Base-by-base conservation (phyloP, 2,797 vertebrate species). In the Peromyscus attwateri region DNA sequence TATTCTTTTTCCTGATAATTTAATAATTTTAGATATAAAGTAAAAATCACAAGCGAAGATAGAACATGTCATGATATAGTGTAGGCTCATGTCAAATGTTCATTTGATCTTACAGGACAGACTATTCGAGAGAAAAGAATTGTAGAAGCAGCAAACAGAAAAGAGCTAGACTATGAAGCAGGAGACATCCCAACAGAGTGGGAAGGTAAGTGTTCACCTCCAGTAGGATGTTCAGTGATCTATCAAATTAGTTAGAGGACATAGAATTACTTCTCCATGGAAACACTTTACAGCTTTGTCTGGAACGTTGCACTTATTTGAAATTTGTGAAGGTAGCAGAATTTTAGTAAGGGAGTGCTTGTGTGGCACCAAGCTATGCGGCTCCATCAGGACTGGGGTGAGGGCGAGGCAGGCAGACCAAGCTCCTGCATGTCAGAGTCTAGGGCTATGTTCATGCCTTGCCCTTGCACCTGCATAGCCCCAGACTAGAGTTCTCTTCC, bases 151-250 rank as follows among this genome's bases (percentile, higher is more conserved):
- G 97, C 98, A 97, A 99, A 99, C 98, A 98, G 97, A 94, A 97
- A 98, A 85, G 99, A 99, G 87, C 97, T 98, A 96, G 98, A 99
- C 91, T 99, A 99, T 98, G 96, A 98, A 97, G 98, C 97, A 96
- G 99, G 99, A 96, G 98, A 97, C 98, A 99, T 99, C 98, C 99
- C 99, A 96, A 96, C 96, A 19, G 99, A 99, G 99, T 99, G 99
- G 99, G 99, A 99, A 98, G 99, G 99, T 99, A 99, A 99, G 93
- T 98, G 82, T 97, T 55, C 91, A n/a, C n/a, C 87, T 92, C 91
- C 40, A 81, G 7, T 93, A 81, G 12, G 83, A 88, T 95, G 66
- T 95, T 79, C 23, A 92, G 70, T 12, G 16, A 68, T 34, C 64
- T 71, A 57, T 40, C 43, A 76, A 96, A 55, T 87, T 52, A 81